Conservation (phyloP, 1,140 invertebrate genomes). For the Zaprionus vittiger region DNA sequence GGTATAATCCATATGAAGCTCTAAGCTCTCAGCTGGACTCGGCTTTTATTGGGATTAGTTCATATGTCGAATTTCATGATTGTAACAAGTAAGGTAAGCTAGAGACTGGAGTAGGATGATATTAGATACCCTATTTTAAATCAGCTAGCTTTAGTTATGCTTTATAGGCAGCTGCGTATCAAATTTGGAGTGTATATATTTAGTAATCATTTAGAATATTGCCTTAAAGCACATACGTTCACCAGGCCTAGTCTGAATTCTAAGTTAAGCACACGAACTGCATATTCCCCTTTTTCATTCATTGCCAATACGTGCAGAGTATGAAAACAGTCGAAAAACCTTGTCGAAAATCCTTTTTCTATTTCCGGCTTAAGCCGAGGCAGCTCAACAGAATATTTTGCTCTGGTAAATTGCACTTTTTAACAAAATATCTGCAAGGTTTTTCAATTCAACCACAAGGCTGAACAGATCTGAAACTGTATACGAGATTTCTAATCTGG, state of each 20-base stretch:
- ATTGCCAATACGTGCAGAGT: not conserved
- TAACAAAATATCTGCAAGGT: not conserved
- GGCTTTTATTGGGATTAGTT: not conserved
- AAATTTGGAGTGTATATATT: not conserved
- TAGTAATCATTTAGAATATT: not conserved
- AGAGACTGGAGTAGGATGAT: not conserved
- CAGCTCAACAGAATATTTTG: slow-evolving; percentile 5
- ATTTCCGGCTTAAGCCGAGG: slow-evolving; percentile 2
- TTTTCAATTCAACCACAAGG: not conserved
- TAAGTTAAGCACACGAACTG: not conserved
- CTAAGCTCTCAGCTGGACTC: not conserved
- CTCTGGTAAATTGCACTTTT: slow-evolving; percentile 4
- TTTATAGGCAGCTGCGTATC: not conserved
- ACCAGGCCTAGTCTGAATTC: too few relatives aligned
- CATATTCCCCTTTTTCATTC: not conserved
- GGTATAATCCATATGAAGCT: not conserved
- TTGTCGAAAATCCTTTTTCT: not conserved
- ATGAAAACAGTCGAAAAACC: not conserved
- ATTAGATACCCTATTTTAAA: not conserved
- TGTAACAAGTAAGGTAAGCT: not conserved
- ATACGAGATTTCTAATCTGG: not conserved
- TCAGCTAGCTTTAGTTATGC: not conserved
- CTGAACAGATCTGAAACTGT: not conserved
- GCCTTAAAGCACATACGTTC: too few relatives aligned
- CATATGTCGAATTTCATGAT: not conserved